A percentile compares a stretch with the other conserved stretches of the same genome.
phyloP scores from a whole-genome alignment of 2,113 vertebrate genomes.

The Aleadryas rufinucha region DNA sequence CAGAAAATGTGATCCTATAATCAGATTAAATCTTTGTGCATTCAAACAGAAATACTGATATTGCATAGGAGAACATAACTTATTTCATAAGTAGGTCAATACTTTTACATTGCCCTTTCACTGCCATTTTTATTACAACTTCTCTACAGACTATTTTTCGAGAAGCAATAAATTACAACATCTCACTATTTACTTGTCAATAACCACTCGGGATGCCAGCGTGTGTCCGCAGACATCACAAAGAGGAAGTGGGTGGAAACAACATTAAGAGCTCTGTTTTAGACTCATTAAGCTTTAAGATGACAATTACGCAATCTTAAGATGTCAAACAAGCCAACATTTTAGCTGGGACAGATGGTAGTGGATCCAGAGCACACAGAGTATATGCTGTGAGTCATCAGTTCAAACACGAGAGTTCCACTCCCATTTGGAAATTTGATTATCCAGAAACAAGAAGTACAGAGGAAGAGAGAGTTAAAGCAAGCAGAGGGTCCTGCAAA shows the following conservation, averaged over 20 bases:
- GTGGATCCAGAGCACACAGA: slow-evolving; percentile 1
- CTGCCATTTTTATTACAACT: background rate
- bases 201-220: background rate
- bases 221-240: background rate
- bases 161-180: background rate
- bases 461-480: background rate
- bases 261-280: slow-evolving; percentile 5
- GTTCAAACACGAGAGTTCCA: background rate
- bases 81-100: background rate
- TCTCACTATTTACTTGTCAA: background rate
- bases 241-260: background rate
- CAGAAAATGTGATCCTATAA: background rate
- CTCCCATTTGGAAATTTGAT: background rate
- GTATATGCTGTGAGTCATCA: background rate
- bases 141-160: background rate
- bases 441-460: background rate
- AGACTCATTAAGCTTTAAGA: slow-evolving; percentile 28
- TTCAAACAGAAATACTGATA: background rate
- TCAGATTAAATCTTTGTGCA: background rate
- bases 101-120: background rate
- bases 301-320: background rate
- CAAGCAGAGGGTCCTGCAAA: background rate
- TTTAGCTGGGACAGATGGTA: slow-evolving; percentile 11
- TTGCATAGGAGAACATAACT: background rate
- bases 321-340: slow-evolving; percentile 27